Evolutionary conservation across 2,797 vertebrate genomes (phyloP).

Genomic region (Ctenopoma multispine): DNA sequence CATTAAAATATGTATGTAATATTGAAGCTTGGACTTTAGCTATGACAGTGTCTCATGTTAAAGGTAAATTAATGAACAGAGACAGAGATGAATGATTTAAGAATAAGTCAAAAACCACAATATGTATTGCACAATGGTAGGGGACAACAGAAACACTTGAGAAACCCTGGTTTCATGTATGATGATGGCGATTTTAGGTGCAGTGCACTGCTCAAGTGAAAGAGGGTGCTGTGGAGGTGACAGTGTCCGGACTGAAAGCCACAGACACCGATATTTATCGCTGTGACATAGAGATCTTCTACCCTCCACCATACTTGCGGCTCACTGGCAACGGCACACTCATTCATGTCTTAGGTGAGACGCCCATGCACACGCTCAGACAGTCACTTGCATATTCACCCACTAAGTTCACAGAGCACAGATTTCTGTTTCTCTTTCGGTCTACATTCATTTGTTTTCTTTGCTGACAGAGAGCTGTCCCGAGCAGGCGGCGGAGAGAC

Average conservation of each 20-base stretch:
- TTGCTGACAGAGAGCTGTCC: conserved; percentile 44
- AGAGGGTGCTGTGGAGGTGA: conserved; percentile 51
- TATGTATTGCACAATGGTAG: no score
- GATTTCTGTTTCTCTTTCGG: background rate
- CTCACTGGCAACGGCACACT: conserved; percentile 65
- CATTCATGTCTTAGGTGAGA: conserved; percentile 64
- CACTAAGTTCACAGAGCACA: background rate
- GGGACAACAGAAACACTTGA: no score
- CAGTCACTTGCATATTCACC: background rate
- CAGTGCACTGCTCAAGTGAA: conserved; percentile 40
- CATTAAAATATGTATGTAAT: no score
- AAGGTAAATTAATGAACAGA: no score
- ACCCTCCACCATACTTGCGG: conserved; percentile 56
- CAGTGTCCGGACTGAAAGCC: conserved; percentile 47
- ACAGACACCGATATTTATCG: conserved; percentile 66
- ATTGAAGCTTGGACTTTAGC: no score
- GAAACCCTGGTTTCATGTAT: background rate
- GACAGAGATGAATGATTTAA: no score
- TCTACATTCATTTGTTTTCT: background rate
- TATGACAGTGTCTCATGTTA: no score
- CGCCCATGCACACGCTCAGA: background rate
- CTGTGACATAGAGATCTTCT: conserved; percentile 55
- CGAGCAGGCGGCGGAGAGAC: background rate
- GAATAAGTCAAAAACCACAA: no score
- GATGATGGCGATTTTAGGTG: conserved; percentile 30